phyloP scores from a whole-genome alignment of 1,140 invertebrate genomes.

The Notospermus geniculatus region DNA sequence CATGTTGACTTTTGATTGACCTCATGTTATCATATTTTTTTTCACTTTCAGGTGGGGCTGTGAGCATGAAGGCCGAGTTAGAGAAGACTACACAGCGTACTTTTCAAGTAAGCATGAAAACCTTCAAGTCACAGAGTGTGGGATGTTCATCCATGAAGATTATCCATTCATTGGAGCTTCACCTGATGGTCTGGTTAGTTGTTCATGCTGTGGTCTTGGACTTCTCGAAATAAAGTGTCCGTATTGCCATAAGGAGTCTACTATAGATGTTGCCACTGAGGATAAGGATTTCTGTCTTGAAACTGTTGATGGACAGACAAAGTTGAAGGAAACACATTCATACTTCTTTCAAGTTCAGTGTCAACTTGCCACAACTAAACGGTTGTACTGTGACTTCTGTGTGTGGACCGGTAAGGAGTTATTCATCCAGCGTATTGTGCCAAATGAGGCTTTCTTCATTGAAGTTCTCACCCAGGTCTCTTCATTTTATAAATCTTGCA shows the following conservation, averaged over 20 bases:
- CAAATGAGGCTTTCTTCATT: background rate
- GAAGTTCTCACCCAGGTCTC: background rate
- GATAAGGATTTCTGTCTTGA: background rate
- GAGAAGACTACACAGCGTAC: conserved; percentile 2
- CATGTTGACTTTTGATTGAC: too few relatives aligned
- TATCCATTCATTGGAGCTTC: conserved; percentile 25
- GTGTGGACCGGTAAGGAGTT: conserved; percentile 14
- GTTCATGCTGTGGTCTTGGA: conserved; percentile 25
- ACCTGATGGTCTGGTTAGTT: conserved; percentile 23
- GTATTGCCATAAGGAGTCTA: conserved; percentile 15
- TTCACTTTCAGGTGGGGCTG: conserved; percentile 29
- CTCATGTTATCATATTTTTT: too few relatives aligned
- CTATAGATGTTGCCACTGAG: background rate
- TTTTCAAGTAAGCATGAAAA: conserved; percentile 14
- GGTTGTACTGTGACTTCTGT: conserved; percentile 21
- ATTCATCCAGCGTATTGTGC: conserved; percentile 4
- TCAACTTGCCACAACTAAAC: conserved; percentile 15
- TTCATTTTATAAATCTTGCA: background rate
- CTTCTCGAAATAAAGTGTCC: conserved; percentile 29
- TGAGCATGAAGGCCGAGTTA: conserved; percentile 20
- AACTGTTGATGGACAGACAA: background rate
- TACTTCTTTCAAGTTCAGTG: conserved; percentile 21
- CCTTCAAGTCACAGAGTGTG: conserved; percentile 21
- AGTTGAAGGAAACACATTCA: conserved; percentile 9
- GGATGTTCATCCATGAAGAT: conserved; percentile 21